Evolutionary conservation across 2,888 invertebrate genomes (phyloP), one percentile per base, ranked within the genome.

Genomic region (Hemistola chrysoprasaria): DNA sequence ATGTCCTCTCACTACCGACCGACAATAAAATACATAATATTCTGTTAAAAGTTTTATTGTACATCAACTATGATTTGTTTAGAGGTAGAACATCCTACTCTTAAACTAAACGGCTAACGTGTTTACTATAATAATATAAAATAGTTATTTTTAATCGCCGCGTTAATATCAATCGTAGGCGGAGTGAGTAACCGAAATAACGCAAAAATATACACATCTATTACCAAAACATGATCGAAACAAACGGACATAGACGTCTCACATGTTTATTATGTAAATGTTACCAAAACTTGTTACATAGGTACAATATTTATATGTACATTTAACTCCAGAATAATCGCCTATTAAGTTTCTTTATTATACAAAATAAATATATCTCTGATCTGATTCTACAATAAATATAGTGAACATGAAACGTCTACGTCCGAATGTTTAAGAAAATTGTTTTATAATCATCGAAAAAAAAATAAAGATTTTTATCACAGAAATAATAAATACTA

Each of bases 11-110:
- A n/a, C n/a, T n/a, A n/a, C n/a, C n/a, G n/a, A n/a, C n/a, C n/a
- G n/a, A n/a, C n/a, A n/a, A n/a, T n/a, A 63, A 73, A 72, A 62
- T 53, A 71, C 67, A 68, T 38, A 44, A 41, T 40, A 33, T 61
- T 70, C 75, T 84, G 85, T 86, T 86, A 86, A 87, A 86, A 83
- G 85, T 84, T 85, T 84, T 82, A 82, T 85, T 86, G 84, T 86
- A 87, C 86, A 87, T 85, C 87, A 84, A 87, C 84, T 87, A 87
- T 85, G 72, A 71, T 81, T 82, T 80, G 78, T 85, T 85, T 86
- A 86, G 87, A 87, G 87, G 87, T 87, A 87, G 87, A 86, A 84
- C 85, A 84, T 80, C 82, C 86, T 87, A 86, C 86, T 77, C 78
- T 83, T 84, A 85, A 78, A 83, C 71, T 81, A 84, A 77, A 82